Base-by-base conservation (phyloP, 1,140 invertebrate genomes). In the Argopecten irradians region DNA sequence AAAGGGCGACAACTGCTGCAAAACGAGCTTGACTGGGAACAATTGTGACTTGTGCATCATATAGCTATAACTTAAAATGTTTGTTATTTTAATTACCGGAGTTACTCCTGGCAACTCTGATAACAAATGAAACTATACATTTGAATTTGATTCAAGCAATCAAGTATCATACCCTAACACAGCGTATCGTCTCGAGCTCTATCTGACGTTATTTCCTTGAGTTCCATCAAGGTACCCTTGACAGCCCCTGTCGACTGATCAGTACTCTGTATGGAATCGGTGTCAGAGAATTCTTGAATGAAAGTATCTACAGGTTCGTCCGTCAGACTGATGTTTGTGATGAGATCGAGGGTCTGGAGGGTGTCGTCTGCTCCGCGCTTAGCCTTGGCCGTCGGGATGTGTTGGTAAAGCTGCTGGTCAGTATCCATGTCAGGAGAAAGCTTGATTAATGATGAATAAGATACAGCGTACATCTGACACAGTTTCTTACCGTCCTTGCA, bases 371-470 rank as follows among this genome's bases (percentile, higher is more conserved):
- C 84, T 87, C 89, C 89, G 28, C 55, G 55, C 35, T 92, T 89
- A 0, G 87, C 82, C 14, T 91, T 91, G 35, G 91, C 90, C 11
- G 90, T 91, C n/a, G 93, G 93, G 82, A 93, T 92, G 87, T 94
- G 93, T 82, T 93, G 90, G 34, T 93, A 92, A 87, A 91, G 90
- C 90, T 92, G 90, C 82, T 93, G 92, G 34, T 90, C 83, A 0
- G 93, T 93, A 88, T 94, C 94, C 83, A 93, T 32, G 13, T 94
- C 91, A 8, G 93, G 92, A 16, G 93, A 92, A n/a, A 94, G 87
- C 87, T 94, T 94, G 35, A 94, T 94, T 82, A 94, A 88, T 16
- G 90, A 90, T 33, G 90, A 89, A 88, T 88, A 94, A 33, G 92
- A 46, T 32, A 84, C 1, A 11, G 93, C 90, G 84, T 93, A 94